Base-by-base conservation (phyloP, 2,888 invertebrate genomes). In the Hypsopygia costalis region DNA sequence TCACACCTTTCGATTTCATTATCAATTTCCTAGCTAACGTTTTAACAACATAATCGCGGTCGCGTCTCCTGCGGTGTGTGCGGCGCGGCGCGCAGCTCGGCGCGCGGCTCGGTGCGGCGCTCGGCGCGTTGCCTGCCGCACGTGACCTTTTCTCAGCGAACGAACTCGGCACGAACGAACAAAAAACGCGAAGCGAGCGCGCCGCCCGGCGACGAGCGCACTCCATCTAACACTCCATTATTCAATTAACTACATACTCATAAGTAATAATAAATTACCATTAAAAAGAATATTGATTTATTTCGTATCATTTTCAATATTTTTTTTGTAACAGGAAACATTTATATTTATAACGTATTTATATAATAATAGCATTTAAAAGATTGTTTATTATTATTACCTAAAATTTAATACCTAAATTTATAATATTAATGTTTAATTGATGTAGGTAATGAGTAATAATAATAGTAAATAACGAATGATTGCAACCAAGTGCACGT, bases 341-440 rank as follows among this genome's bases (percentile, higher is more conserved):
- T 89, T 89, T 86, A 88, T 89, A 83, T 85, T 86, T 79, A 89
- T 89, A 89, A 89, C 89, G 88, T 89, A 89, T 89, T 89, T 88
- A 87, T 89, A 89, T 89, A 87, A 88, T 89, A 87, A 87, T 87
- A 88, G 88, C 87, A 81, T 89, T 89, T 87, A 89, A 89, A 89
- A 89, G 88, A 87, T 89, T 89, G 89, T 89, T 89, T 85, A 87
- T 86, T 89, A 83, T 86, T 85, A 86, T 85, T 89, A 89, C 85
- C 89, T 89, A 89, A 88, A 88, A 83, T 89, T 89, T 87, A 74
- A 85, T 88, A 88, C 75, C 88, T 88, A 87, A 69, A 76, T 81
- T 87, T 81, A 87, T 88, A 83, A 82, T 86, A 85, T 81, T 82
- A 86, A 87, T 86, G 85, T 87, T 83, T 87, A 88, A 88, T 88